Percentiles rank a stretch among this genome's conserved stretches.
phyloP scores from a whole-genome alignment of 2,888 invertebrate species.

The Eledona agricola region DNA sequence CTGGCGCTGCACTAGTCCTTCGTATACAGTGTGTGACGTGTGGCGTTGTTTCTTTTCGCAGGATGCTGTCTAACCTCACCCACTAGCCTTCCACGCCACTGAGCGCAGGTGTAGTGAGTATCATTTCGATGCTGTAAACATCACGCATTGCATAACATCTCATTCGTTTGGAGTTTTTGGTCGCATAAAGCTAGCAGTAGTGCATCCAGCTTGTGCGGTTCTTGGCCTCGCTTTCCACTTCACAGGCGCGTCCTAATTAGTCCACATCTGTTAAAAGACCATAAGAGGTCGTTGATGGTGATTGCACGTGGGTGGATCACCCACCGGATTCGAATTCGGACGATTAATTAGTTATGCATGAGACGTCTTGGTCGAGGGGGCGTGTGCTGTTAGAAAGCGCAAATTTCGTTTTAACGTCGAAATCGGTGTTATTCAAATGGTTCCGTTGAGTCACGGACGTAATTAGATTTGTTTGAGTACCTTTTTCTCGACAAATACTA shows the following conservation, averaged over 20 bases:
- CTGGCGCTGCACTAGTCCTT: no score
- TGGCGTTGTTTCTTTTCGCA: slow-evolving; percentile 41
- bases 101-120: slow-evolving; percentile 37
- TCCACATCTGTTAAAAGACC: slow-evolving; percentile 24
- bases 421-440: no score
- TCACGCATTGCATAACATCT: slow-evolving; percentile 22
- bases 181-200: neutral
- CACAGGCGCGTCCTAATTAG: slow-evolving; percentile 9
- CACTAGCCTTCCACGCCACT: slow-evolving; percentile 34
- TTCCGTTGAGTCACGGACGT: no score
- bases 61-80: slow-evolving; percentile 40
- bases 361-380: no score
- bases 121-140: no score
- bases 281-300: slow-evolving; percentile 23
- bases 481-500: no score
- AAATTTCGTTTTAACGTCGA: no score
- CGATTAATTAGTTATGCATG: slow-evolving; percentile 19
- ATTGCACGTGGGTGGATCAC: slow-evolving; percentile 26
- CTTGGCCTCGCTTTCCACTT: neutral
- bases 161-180: slow-evolving; percentile 12
- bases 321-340: slow-evolving; percentile 1
- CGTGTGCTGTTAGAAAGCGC: no score
- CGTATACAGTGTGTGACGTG: slow-evolving; percentile 34
- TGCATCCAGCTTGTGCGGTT: neutral
- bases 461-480: no score